A percentile compares a stretch with the other conserved stretches of the same genome.
Evolutionary conservation across 2,113 vertebrate species (phyloP).

Genomic region (Delphinapterus leucas): DNA sequence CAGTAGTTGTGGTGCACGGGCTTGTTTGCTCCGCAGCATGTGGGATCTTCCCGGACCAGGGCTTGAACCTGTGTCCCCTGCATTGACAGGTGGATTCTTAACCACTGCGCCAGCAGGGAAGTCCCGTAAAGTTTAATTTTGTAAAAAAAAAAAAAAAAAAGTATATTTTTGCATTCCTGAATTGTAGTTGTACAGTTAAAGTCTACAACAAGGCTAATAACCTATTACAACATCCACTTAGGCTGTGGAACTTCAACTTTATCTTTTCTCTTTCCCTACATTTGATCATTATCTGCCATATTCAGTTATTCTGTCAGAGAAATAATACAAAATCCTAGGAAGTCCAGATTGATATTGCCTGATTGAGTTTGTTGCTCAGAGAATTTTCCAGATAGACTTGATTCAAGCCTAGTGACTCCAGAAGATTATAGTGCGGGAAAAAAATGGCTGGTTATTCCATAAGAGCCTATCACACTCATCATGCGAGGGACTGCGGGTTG

Average conservation of each 20-base stretch:
- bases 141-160: background rate
- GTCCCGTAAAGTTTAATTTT: background rate
- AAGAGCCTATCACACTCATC: background rate
- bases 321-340: background rate
- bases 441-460: background rate
- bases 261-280: background rate
- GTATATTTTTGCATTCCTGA: background rate
- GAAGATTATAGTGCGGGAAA: background rate
- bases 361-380: background rate
- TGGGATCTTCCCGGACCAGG: no score
- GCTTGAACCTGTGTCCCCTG: no score
- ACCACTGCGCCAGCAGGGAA: no score
- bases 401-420: background rate
- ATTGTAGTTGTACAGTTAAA: background rate
- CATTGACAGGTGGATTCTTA: no score
- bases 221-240: background rate
- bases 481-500: background rate
- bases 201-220: background rate
- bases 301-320: background rate
- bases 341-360: background rate
- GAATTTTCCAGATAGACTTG: background rate
- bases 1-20: no score
- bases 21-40: no score
- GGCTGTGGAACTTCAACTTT: background rate
- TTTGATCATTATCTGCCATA: background rate